A percentile compares a stretch with the other conserved stretches of the same genome.
phyloP scores from a whole-genome alignment of 2,888 invertebrate species.

The Leptopilina syphax region DNA sequence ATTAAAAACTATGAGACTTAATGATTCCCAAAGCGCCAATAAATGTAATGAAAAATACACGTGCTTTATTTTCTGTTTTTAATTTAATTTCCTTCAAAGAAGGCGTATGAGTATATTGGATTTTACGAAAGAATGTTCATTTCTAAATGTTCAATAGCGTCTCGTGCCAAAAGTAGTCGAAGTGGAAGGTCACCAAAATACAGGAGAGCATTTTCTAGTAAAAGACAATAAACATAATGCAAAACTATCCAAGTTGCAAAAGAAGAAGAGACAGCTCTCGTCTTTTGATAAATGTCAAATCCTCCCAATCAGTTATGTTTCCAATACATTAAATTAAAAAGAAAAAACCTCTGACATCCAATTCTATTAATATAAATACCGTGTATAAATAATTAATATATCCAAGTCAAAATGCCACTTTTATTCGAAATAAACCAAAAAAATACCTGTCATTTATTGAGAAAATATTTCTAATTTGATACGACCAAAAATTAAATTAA shows the following conservation, averaged over 20 bases:
- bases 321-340: neutral
- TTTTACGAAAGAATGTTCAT: constrained; percentile 12
- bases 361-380: too few species aligned
- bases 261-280: constrained; percentile 45
- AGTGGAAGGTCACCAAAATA: constrained; percentile 30
- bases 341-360: too few species aligned
- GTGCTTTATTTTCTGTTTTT: neutral
- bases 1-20: too few species aligned
- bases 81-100: neutral
- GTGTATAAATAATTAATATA: too few species aligned
- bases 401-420: too few species aligned
- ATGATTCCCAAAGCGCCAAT: too few species aligned
- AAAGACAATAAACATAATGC: constrained; percentile 44
- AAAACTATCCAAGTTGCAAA: constrained; percentile 41
- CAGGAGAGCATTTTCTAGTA: constrained; percentile 26
- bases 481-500: too few species aligned
- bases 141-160: constrained; percentile 24
- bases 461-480: too few species aligned
- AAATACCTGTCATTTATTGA: too few species aligned
- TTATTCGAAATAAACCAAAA: too few species aligned
- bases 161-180: constrained; percentile 16
- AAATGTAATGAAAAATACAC: too few species aligned
- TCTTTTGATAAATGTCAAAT: constrained; percentile 23
- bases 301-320: too few species aligned
- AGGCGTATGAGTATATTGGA: neutral